Evolutionary conservation across 2,888 invertebrate species (phyloP).

Genomic region (Tetropium fuscum): DNA sequence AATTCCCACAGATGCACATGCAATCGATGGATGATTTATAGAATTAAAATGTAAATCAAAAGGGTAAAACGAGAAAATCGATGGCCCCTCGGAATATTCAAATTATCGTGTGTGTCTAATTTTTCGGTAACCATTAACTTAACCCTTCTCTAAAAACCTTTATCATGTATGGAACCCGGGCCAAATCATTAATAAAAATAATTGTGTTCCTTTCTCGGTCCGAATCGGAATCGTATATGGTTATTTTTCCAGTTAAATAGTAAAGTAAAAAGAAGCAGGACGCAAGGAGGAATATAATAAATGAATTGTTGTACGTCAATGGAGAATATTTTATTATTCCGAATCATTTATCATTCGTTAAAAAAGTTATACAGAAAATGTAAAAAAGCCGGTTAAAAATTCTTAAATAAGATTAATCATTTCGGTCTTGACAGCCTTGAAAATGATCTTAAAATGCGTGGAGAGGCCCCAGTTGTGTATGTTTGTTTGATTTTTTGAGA

Average conservation of each 20-base stretch:
- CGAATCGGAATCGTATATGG: slow-evolving; percentile 32
- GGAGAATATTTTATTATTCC: slow-evolving; percentile 43
- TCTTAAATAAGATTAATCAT: slow-evolving; percentile 57
- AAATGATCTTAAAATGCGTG: slow-evolving; percentile 47
- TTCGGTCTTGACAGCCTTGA: slow-evolving; percentile 53
- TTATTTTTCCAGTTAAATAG: slow-evolving; percentile 46
- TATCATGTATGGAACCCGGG: slow-evolving; percentile 38
- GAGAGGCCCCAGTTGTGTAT: slow-evolving; percentile 36
- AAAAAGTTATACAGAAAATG: slow-evolving; percentile 55
- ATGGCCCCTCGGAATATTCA: slow-evolving; percentile 37
- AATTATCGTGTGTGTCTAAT: slow-evolving; percentile 43
- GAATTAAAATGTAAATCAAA: slow-evolving; percentile 38
- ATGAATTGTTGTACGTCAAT: slow-evolving; percentile 45
- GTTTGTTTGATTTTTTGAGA: slow-evolving; percentile 35
- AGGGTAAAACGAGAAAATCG: slow-evolving; percentile 32
- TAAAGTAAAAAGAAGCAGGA: slow-evolving; percentile 41
- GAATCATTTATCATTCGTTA: slow-evolving; percentile 46
- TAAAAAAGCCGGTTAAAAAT: slow-evolving; percentile 58
- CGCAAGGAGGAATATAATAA: slow-evolving; percentile 40
- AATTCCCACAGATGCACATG: slow-evolving; percentile 16
- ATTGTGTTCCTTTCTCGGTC: slow-evolving; percentile 23
- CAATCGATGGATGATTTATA: slow-evolving; percentile 40
- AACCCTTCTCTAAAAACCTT: slow-evolving; percentile 43
- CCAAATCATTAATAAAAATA: slow-evolving; percentile 43
- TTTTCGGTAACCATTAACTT: slow-evolving; percentile 39